phyloP scores from a whole-genome alignment of 2,113 vertebrate genomes.

The Labeo rohita region DNA sequence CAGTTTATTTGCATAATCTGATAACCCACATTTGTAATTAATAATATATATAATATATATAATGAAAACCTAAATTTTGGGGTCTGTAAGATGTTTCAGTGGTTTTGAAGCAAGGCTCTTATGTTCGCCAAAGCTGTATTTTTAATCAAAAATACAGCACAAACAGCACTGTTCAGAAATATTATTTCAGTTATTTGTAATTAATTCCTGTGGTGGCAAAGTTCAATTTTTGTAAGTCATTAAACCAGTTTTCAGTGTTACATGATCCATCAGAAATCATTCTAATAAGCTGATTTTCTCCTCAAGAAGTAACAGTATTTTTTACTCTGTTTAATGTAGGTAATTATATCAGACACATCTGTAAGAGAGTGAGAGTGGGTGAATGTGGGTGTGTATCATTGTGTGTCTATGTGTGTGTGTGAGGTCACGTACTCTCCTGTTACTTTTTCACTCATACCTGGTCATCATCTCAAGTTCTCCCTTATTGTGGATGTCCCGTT shows the following conservation, averaged over 20 bases:
- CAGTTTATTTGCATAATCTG: background rate
- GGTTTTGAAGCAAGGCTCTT: too few species aligned
- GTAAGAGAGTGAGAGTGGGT: slow-evolving; percentile 28
- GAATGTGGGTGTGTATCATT: background rate
- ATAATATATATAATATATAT: too few species aligned
- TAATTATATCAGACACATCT: background rate
- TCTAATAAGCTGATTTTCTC: background rate
- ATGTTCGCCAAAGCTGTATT: too few species aligned
- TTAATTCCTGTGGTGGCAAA: too few species aligned
- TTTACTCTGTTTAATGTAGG: background rate
- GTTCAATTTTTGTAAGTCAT: too few species aligned
- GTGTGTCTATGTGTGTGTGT: slow-evolving; percentile 28
- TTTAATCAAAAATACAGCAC: too few species aligned
- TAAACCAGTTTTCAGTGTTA: background rate
- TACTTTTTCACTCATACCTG: slow-evolving; percentile 38
- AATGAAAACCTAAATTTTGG: too few species aligned
- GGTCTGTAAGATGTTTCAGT: too few species aligned
- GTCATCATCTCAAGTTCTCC: slow-evolving; percentile 48
- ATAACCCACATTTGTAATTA: background rate
- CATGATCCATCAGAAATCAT: background rate
- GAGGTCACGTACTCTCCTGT: slow-evolving; percentile 28
- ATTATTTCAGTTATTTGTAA: too few species aligned
- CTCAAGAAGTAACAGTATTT: background rate
- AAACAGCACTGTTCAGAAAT: too few species aligned
- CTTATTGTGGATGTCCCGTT: slow-evolving; percentile 44